A percentile compares a stretch with the other conserved stretches of the same genome.
Conservation (phyloP, 1,140 invertebrate species). For the Apis dorsata region DNA sequence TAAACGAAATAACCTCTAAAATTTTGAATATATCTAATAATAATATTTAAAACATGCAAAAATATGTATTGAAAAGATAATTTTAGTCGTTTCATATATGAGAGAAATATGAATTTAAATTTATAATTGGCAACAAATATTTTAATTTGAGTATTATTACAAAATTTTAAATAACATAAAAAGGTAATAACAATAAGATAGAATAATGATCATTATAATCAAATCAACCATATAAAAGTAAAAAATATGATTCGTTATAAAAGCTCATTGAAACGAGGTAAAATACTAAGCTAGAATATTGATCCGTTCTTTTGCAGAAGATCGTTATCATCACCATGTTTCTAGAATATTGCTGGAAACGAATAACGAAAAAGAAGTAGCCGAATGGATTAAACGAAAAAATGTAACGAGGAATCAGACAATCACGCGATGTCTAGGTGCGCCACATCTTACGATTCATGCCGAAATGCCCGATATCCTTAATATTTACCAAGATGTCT, state of each 20-base stretch:
- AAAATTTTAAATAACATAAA: neutral
- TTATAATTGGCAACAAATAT: neutral
- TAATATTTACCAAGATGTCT: neutral
- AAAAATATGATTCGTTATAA: neutral
- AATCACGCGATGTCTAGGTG: slow-evolving; percentile 55
- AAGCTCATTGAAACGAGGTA: slow-evolving; percentile 7
- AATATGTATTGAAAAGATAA: neutral
- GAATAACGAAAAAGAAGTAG: neutral
- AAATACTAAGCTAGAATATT: slow-evolving; percentile 29
- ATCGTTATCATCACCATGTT: slow-evolving; percentile 35
- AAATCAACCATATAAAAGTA: neutral
- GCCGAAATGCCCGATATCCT: slow-evolving; percentile 34
- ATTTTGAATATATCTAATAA: slow-evolving; percentile 8
- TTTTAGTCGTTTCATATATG: neutral
- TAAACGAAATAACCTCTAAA: slow-evolving; percentile 48
- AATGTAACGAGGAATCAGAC: slow-evolving; percentile 21
- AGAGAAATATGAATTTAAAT: neutral
- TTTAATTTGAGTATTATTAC: no score
- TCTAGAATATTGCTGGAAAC: slow-evolving; percentile 11
- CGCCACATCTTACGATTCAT: slow-evolving; percentile 41
- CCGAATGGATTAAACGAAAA: slow-evolving; percentile 30
- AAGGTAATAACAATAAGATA: no score
- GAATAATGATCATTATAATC: neutral
- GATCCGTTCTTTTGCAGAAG: slow-evolving; percentile 29
- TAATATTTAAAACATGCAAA: neutral